Evolutionary conservation across 37 sponge, comb jelly and placozoan genomes (phyloP).

Genomic region (Amphimedon queenslandica): DNA sequence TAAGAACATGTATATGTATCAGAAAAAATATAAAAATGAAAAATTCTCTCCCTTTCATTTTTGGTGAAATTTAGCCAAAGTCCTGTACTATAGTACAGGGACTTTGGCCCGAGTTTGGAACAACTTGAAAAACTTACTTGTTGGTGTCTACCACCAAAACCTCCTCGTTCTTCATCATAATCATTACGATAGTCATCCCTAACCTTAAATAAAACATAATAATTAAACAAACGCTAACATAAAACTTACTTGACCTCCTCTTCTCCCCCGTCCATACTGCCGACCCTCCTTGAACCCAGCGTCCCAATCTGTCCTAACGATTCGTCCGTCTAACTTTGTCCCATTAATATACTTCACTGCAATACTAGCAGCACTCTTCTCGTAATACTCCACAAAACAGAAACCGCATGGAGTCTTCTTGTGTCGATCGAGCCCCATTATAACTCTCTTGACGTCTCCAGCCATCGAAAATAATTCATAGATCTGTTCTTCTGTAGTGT

Average conservation of each 20-base stretch:
- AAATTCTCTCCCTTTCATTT: too few relatives aligned
- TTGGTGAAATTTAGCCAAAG: too few relatives aligned
- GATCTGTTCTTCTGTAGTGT: slow-evolving; percentile 95
- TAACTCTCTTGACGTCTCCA: slow-evolving; percentile 96
- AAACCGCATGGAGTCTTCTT: slow-evolving; percentile 99
- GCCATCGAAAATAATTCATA: slow-evolving; percentile 94
- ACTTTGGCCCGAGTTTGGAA: too few relatives aligned
- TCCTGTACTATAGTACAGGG: too few relatives aligned
- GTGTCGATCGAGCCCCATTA: slow-evolving; percentile 94
- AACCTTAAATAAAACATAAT: slow-evolving; percentile 52
- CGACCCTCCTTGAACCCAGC: slow-evolving; percentile 95
- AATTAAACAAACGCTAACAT: neutral
- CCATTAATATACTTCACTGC: slow-evolving; percentile 84
- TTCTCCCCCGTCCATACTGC: slow-evolving; percentile 93
- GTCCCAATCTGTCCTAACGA: slow-evolving; percentile 95
- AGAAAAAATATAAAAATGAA: too few relatives aligned
- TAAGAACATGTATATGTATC: too few relatives aligned
- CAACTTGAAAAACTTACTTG: too few relatives aligned
- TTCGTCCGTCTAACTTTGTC: slow-evolving; percentile 94
- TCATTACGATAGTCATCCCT: slow-evolving; percentile 91
- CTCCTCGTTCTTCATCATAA: slow-evolving; percentile 93
- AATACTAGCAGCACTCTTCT: slow-evolving; percentile 68
- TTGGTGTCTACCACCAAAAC: slow-evolving; percentile 46
- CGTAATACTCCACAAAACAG: slow-evolving; percentile 98
- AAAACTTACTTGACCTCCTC: slow-evolving; percentile 88